These are phyloP conservation scores for Leucozona laternaria DNA, from an alignment of 2,888 invertebrate genomes.

Conservation along the genomic window DNA sequence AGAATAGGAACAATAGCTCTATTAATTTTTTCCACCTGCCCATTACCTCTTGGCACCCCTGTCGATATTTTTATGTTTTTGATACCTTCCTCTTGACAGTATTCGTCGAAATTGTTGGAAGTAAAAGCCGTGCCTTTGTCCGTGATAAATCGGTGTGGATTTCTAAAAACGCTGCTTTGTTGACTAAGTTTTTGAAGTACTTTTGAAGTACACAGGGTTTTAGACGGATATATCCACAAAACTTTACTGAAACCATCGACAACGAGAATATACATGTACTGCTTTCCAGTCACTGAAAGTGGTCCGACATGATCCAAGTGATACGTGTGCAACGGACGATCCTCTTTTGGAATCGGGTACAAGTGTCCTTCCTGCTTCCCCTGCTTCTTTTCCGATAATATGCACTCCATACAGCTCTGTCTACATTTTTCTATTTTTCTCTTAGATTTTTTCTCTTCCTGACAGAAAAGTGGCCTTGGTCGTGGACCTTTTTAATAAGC, in stretches of 20 bases:
- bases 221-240: background rate
- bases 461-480: background rate
- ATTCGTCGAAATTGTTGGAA: background rate
- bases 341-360: background rate
- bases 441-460: background rate
- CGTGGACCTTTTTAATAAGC: background rate
- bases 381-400: background rate
- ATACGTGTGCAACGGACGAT: background rate
- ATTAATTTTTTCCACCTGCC: constrained; percentile 24
- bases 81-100: constrained; percentile 16
- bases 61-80: background rate
- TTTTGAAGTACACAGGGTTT: background rate
- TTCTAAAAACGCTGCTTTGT: constrained; percentile 67
- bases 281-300: constrained; percentile 67
- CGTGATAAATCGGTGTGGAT: constrained; percentile 51
- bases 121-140: background rate
- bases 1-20: background rate
- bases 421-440: background rate
- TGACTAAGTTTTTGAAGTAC: background rate
- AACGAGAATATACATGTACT: background rate
- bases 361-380: constrained; percentile 10
- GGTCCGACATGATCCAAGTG: constrained; percentile 77
- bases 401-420: background rate
- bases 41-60: constrained; percentile 24
- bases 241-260: constrained; percentile 41